phyloP scores from a whole-genome alignment of 2,113 vertebrate species.

The Hyla sarda region DNA sequence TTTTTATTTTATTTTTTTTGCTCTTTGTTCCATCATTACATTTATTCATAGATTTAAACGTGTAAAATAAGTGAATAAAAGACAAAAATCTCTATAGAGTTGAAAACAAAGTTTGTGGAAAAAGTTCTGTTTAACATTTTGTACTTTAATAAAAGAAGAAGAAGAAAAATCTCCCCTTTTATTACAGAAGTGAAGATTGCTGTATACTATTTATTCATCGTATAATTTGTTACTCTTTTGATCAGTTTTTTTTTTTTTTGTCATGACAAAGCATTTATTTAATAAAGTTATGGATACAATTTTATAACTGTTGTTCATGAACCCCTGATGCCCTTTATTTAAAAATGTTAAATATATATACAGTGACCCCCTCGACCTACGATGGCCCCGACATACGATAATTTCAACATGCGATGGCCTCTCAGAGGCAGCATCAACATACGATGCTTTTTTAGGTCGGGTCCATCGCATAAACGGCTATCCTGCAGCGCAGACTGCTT shows the following conservation, averaged over 20 bases:
- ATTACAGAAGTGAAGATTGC: slow-evolving; percentile 96
- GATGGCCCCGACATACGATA: no score
- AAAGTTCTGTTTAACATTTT: slow-evolving; percentile 92
- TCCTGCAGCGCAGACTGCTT: no score
- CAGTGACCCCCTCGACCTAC: no score
- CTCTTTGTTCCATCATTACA: slow-evolving; percentile 71
- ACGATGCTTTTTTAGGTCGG: no score
- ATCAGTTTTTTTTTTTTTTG: slow-evolving; percentile 99
- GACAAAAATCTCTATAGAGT: slow-evolving; percentile 60
- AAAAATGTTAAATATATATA: no score
- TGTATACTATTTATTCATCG: slow-evolving; percentile 99
- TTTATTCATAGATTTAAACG: slow-evolving; percentile 82
- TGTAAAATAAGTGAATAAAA: slow-evolving; percentile 66
- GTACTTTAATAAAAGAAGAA: slow-evolving; percentile 82
- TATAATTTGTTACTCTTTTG: slow-evolving; percentile 99
- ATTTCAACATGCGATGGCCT: no score
- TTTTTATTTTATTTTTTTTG: slow-evolving; percentile 40
- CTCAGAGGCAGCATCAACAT: no score
- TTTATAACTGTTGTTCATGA: slow-evolving; percentile 54
- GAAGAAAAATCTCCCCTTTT: slow-evolving; percentile 90
- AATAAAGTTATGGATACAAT: slow-evolving; percentile 99
- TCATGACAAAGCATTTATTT: slow-evolving; percentile 99
- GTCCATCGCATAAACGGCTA: no score
- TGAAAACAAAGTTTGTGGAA: no score
- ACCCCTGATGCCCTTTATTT: no score